Conservation (phyloP, 2,888 invertebrate species). For the Cerastis rubricosa region DNA sequence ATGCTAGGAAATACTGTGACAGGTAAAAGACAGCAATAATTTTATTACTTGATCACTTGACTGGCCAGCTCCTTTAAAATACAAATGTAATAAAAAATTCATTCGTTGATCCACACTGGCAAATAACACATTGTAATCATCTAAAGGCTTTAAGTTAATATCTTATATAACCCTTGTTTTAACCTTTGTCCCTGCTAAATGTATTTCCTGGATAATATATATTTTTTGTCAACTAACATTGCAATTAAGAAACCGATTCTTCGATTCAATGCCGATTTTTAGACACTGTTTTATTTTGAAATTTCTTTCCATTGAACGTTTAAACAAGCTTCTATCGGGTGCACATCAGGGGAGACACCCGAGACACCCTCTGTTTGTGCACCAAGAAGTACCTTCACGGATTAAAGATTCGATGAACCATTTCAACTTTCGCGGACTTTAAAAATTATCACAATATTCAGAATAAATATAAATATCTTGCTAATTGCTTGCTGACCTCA, state of each 20-base stretch:
- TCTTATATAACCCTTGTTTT: background rate
- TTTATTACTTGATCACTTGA: background rate
- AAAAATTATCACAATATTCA: background rate
- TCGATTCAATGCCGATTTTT: background rate
- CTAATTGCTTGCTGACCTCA: background rate
- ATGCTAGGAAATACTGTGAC: background rate
- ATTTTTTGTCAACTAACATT: background rate
- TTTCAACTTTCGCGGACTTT: constrained; percentile 1
- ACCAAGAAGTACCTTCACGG: constrained; percentile 34
- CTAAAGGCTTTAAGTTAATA: background rate
- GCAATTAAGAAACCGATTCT: background rate
- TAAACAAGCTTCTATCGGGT: constrained; percentile 23
- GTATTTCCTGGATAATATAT: background rate
- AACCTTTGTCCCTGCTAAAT: background rate
- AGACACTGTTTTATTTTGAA: constrained; percentile 8
- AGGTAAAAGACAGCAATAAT: background rate
- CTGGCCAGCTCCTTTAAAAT: background rate
- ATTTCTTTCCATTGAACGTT: constrained; percentile 14
- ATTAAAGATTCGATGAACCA: constrained; percentile 29
- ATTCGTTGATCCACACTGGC: background rate
- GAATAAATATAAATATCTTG: background rate
- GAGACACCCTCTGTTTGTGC: constrained; percentile 48
- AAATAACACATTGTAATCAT: background rate
- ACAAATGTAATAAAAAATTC: background rate
- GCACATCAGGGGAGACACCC: constrained; percentile 42